Evolutionary conservation across 2,797 vertebrate genomes (phyloP).

Genomic region (Cossypha heuglini): DNA sequence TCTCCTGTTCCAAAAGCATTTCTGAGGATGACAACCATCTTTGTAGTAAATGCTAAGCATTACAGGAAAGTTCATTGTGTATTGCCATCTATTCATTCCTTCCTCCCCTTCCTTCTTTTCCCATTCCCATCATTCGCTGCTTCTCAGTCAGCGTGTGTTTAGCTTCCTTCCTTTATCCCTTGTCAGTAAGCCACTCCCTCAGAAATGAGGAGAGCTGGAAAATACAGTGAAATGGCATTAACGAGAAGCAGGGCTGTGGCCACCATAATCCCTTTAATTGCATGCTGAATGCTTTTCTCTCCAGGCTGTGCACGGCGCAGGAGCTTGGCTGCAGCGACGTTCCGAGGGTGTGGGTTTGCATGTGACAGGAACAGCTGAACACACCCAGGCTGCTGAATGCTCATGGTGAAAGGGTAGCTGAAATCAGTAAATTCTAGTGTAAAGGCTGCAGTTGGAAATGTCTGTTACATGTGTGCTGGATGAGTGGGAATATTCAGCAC

Average conservation of each 20-base stretch:
- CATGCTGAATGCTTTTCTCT: not conserved
- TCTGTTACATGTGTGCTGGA: not conserved
- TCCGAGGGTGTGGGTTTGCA: not conserved
- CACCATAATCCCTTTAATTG: constrained; percentile 26
- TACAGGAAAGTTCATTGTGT: not conserved
- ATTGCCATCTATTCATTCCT: not conserved
- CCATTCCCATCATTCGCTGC: not conserved
- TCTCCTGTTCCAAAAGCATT: not conserved
- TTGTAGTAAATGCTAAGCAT: not conserved
- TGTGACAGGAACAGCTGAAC: not conserved
- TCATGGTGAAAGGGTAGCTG: not conserved
- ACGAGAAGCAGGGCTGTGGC: not conserved
- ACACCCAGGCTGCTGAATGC: not conserved
- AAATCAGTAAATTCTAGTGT: not conserved
- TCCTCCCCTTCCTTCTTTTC: not conserved
- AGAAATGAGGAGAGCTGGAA: not conserved
- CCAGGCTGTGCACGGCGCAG: not conserved
- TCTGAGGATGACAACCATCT: not conserved
- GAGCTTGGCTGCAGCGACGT: not conserved
- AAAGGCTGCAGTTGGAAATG: not conserved
- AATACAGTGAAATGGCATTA: constrained; percentile 27
- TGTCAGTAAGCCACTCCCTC: not conserved
- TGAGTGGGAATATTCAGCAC: not conserved
- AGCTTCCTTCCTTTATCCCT: constrained; percentile 11
- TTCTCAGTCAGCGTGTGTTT: not conserved